phyloP scores from a whole-genome alignment of 2,888 invertebrate species.

The Synergus gifuensis region DNA sequence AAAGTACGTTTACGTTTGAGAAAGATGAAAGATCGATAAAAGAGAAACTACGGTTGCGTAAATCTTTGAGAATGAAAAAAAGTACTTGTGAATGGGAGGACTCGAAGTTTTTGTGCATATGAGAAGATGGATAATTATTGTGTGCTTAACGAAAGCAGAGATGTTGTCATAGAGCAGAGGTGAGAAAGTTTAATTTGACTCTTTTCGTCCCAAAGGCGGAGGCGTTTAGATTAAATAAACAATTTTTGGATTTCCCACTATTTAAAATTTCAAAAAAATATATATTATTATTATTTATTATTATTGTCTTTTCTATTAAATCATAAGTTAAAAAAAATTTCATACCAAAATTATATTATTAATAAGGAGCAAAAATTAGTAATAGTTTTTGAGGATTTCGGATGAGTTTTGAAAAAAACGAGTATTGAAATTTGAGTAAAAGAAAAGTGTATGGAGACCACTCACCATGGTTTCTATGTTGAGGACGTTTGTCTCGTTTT shows the following conservation, averaged over 20 bases:
- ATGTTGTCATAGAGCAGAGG: slow-evolving; percentile 41
- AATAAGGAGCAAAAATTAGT: too few relatives aligned
- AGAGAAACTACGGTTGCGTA: slow-evolving; percentile 32
- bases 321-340: too few relatives aligned
- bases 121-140: slow-evolving; percentile 28
- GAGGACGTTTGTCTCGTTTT: slow-evolving; percentile 56
- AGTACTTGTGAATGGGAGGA: slow-evolving; percentile 15
- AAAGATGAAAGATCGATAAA: slow-evolving; percentile 26
- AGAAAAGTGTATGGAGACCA: slow-evolving; percentile 25
- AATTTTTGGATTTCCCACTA: too few relatives aligned
- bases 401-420: background rate
- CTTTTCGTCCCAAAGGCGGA: slow-evolving; percentile 4
- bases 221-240: background rate
- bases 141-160: slow-evolving; percentile 24
- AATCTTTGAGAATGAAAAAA: slow-evolving; percentile 19
- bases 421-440: background rate
- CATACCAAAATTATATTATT: too few relatives aligned
- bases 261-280: too few relatives aligned
- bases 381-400: background rate
- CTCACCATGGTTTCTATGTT: slow-evolving; percentile 65
- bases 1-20: slow-evolving; percentile 1
- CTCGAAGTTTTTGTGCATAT: slow-evolving; percentile 32
- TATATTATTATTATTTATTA: too few relatives aligned
- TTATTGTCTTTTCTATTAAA: too few relatives aligned
- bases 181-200: slow-evolving; percentile 27